Base-by-base conservation (phyloP, 1,140 invertebrate genomes). In the Eumaeus atala region DNA sequence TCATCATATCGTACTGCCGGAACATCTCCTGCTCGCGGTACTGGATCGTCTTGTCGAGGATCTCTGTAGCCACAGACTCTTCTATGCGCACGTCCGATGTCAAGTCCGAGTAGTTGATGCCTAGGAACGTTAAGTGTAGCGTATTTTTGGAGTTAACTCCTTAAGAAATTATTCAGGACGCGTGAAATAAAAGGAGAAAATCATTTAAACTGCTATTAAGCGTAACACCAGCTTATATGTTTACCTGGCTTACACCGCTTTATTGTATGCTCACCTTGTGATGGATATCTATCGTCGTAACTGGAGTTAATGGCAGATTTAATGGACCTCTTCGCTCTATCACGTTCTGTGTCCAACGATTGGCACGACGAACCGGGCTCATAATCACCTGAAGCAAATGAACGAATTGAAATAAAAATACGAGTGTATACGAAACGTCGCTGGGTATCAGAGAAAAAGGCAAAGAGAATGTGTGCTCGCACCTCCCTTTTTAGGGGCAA, bases 231-330 rank as follows among this genome's bases (percentile, higher is more conserved):
- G n/a, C n/a, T n/a, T n/a, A n/a, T n/a, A n/a, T n/a, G n/a, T n/a
- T n/a, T n/a, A n/a, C n/a, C n/a, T 28, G 21, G 21, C 21, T 6
- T 28, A 3, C 21, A 28, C 21, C 44, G 9, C 34, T 8, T 18
- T 28, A 55, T n/a, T n/a, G n/a, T 16, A 35, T 16, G 16, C 14
- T 51, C 49, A 84, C 81, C 81, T 76, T 74, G 73, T 8, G 81
- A 84, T 9, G 81, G 81, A 40, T 72, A 84, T 47, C 78, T 66
- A 0, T 74, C 57, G 50, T 84, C 81, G 3, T 73, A 69, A 55
- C 72, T 80, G 14, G 78, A 68, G 51, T 72, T 66, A 16, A 71
- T 64, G 10, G 65, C 56, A n/a, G 65, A 38, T 34, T 71, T 66
- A 28, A 74, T 70, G 12, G 49, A 49, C 21, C 48, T 50, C 18